phyloP scores from a whole-genome alignment of 2,113 vertebrate genomes.

The Burhinus oedicnemus region DNA sequence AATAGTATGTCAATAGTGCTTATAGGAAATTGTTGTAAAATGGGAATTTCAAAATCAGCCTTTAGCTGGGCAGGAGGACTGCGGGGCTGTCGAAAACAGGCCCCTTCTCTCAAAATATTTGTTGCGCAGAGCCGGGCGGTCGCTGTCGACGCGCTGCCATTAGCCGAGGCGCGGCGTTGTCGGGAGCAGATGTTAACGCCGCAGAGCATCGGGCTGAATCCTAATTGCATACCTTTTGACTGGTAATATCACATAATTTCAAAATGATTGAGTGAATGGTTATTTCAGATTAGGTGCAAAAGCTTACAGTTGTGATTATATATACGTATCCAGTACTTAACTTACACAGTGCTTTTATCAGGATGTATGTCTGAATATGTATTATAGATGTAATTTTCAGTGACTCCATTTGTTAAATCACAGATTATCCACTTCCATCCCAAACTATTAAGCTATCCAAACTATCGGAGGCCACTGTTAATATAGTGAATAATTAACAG shows the following conservation, averaged over 20 bases:
- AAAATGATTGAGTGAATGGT: neutral
- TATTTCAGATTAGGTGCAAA: neutral
- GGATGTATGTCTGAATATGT: neutral
- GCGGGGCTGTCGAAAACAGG: slow-evolving; percentile 70
- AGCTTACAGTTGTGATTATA: neutral
- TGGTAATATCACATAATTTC: neutral
- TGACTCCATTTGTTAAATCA: neutral
- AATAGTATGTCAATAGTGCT: slow-evolving; percentile 86
- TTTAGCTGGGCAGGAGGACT: slow-evolving; percentile 77
- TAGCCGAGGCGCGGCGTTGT: neutral
- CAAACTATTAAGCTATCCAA: neutral
- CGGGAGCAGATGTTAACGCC: slow-evolving; percentile 36
- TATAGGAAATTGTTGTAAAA: slow-evolving; percentile 82
- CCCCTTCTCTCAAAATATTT: neutral
- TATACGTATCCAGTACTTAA: neutral
- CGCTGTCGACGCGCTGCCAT: neutral
- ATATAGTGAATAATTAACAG: slow-evolving; percentile 20
- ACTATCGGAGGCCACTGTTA: neutral
- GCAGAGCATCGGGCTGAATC: neutral
- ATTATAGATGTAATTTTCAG: neutral
- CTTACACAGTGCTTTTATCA: neutral
- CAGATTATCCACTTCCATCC: neutral
- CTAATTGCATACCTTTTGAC: neutral
- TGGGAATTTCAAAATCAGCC: slow-evolving; percentile 78
- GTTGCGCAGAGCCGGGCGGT: neutral